Base-by-base conservation (phyloP, 2,888 invertebrate species). In the Aelia acuminata region DNA sequence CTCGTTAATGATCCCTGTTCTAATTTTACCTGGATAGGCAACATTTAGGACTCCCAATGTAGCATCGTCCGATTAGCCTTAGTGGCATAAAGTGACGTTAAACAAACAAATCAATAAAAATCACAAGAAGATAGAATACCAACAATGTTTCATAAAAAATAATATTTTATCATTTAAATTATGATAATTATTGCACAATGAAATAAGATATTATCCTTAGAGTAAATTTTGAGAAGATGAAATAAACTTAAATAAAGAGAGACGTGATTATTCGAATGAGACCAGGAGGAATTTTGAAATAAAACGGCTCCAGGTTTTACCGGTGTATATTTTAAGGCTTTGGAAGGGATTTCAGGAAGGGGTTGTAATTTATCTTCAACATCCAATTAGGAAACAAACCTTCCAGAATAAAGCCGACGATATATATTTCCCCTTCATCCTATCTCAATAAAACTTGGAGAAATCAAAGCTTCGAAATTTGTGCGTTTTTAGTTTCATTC, bases 291-390 rank as follows among this genome's bases (percentile, higher is more conserved):
- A 35, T 70, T 70, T 0, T 18, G 31, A 31, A 18, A 70, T 35
- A 31, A 31, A 70, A 35, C 63, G 63, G 31, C 35, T 70, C 5
- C 31, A 31, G 63, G 63, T 70, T 70, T 63, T 63, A 4, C 63
- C 31, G 63, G 31, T 31, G 63, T 31, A 63, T 63, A 63, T 63
- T 63, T 70, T 35, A 70, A 70, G 63, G 63, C 31, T 70, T 20
- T 15, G 26, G 18, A 8, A 18, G 63, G 63, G 63, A 70, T 70
- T 70, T 70, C 7, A 70, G 63, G 63, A 35, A 70, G 35, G 63
- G 43, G 80, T 47, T 80, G 43, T 43, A 43, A 80, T 80, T 80
- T 80, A 47, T 80, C 80, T 47, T 80, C 80, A 80, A 80, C 80
- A 18, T 80, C 80, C 80, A 80, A 80, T 80, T 80, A 43, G n/a